Conservation (phyloP, 2,113 vertebrate genomes). For the Cyprinodon variegatus region DNA sequence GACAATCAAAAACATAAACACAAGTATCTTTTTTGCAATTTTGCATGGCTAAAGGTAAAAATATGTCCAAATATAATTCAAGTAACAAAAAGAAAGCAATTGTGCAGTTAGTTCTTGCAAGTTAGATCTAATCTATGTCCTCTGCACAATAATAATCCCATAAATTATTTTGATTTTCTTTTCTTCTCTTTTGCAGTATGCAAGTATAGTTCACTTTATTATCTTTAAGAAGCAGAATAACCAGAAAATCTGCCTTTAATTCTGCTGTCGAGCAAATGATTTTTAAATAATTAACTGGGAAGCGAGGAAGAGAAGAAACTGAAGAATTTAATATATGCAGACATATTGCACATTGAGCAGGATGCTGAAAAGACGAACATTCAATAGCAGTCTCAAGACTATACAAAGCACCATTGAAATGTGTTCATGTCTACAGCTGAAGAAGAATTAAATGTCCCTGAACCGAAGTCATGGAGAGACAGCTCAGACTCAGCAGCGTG, state of each 20-base stretch:
- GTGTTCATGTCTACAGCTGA: conserved; percentile 45
- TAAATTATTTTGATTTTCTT: conserved; percentile 68
- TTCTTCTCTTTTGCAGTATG: conserved; percentile 60
- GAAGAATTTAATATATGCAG: conserved; percentile 7
- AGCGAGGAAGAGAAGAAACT: conserved; percentile 8
- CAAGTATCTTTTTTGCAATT: not conserved
- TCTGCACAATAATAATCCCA: not conserved
- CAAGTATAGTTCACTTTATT: conserved; percentile 25
- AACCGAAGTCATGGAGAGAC: conserved; percentile 52
- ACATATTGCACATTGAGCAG: conserved; percentile 28
- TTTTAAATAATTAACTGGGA: not conserved
- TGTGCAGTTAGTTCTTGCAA: too few relatives aligned
- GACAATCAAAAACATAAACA: not conserved
- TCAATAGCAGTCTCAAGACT: conserved; percentile 64
- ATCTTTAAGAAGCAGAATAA: conserved; percentile 13
- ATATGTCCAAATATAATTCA: not conserved
- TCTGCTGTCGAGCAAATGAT: conserved; percentile 4
- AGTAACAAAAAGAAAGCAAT: too few relatives aligned
- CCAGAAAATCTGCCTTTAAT: conserved; percentile 8
- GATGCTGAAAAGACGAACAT: conserved; percentile 52
- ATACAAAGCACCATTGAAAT: conserved; percentile 61
- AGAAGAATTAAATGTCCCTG: conserved; percentile 64
- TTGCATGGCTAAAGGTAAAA: not conserved
- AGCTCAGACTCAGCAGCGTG: conserved; percentile 46
- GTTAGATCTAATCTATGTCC: too few relatives aligned